A percentile compares a stretch with the other conserved stretches of the same genome.
These are phyloP conservation scores for Theonella swinhoei DNA, from an alignment of 37 sponge, comb jelly and placozoan genomes.

Conservation along the genomic window DNA sequence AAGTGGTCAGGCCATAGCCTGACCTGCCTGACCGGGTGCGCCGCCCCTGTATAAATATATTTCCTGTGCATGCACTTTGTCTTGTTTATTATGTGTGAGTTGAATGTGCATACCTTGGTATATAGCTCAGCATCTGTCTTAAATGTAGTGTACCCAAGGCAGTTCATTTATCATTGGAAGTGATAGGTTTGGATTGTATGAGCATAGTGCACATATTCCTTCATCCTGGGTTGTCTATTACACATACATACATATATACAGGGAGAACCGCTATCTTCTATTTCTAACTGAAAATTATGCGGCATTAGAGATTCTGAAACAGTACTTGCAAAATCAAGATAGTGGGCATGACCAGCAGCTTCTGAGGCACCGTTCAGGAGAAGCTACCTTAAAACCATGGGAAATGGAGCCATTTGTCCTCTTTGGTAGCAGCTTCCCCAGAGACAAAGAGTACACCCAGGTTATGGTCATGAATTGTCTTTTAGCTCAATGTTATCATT, in stretches of 20 bases:
- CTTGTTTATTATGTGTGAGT: too few relatives aligned
- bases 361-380: background rate
- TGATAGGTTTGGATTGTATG: too few relatives aligned
- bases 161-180: too few relatives aligned
- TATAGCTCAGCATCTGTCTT: too few relatives aligned
- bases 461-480: constrained; percentile 32
- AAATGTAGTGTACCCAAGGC: too few relatives aligned
- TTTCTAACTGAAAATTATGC: constrained; percentile 94
- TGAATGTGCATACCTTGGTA: too few relatives aligned
- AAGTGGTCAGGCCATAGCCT: too few relatives aligned
- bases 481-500: background rate
- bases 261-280: constrained; percentile 94
- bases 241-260: background rate
- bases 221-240: too few relatives aligned
- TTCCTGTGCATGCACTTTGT: too few relatives aligned
- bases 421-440: constrained; percentile 96
- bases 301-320: constrained; percentile 79
- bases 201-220: too few relatives aligned
- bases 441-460: constrained; percentile 96
- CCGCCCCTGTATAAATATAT: too few relatives aligned
- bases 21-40: too few relatives aligned
- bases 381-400: background rate
- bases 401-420: constrained; percentile 70
- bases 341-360: background rate
- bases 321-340: constrained; percentile 34